These are phyloP conservation scores for Propithecus perrieri DNA, from an alignment of 2,797 vertebrate genomes.

Conservation along the genomic window DNA sequence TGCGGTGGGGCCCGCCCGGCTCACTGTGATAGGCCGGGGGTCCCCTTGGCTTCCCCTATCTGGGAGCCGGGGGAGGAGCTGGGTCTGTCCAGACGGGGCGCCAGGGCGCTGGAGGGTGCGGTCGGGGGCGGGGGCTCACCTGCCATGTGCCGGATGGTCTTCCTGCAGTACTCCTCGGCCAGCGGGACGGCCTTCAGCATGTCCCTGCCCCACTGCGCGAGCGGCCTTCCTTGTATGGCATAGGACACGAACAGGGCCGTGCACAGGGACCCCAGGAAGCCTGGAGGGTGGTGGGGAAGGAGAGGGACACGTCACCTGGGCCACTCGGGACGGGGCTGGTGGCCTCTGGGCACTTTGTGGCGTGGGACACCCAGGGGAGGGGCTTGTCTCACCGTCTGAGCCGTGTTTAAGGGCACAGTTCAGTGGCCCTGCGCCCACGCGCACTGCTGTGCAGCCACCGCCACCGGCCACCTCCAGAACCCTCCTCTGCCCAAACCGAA, in stretches of 20 bases:
- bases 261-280: slow-evolving; percentile 97
- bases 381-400: not conserved
- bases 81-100: not conserved
- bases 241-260: slow-evolving; percentile 95
- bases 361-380: not conserved
- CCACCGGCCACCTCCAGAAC: too few relatives aligned
- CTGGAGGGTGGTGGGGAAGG: slow-evolving; percentile 77
- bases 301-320: not conserved
- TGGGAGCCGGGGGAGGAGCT: not conserved
- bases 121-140: slow-evolving; percentile 84
- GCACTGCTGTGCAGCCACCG: not conserved
- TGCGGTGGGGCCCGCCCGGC: too few relatives aligned
- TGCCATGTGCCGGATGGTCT: slow-evolving; percentile 97
- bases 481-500: not conserved
- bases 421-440: rapidly evolving
- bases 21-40: rapidly evolving
- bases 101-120: not conserved
- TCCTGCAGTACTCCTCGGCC: slow-evolving; percentile 96
- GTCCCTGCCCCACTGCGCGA: slow-evolving; percentile 94
- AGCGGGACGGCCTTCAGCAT: slow-evolving; percentile 92
- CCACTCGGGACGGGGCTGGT: not conserved
- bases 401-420: not conserved
- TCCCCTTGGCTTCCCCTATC: not conserved
- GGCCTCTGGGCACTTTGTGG: not conserved
- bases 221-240: slow-evolving; percentile 93